Base-by-base conservation (phyloP, 92 coral and sea anemone species). In the Ricordea florida region DNA sequence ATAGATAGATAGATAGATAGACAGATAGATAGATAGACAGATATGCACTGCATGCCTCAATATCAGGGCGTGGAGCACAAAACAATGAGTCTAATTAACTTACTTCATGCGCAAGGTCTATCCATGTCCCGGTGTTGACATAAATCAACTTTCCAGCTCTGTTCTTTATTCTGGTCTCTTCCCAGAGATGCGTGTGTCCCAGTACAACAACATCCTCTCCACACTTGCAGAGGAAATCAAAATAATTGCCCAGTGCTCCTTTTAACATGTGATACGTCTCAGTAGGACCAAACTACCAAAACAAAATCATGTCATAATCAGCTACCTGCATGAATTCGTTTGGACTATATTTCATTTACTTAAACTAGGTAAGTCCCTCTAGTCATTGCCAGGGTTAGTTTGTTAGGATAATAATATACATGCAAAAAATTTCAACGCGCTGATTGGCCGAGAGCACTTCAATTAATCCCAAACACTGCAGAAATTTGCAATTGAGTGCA, bases 231-330 rank as follows among this genome's bases (percentile, higher is more conserved):
- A 74, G 40, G 24, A 74, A 74, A 35, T 59, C 80, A 10, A 31
- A 59, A 44, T 43, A 74, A 33, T 46, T 34, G 18, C 80, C 80
- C 16, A 74, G 10, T 2, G 80, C 9, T 3, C 69, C 80, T 50
- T 29, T 58, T 21, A 74, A 36, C 15, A 74, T 21, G 41, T 46
- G 44, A 50, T 18, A 74, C 0, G 80, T 74, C 1, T 49, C 51
- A 21, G 59, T 74, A 14, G 80, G 50, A 25, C 80, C 80, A 45
- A 74, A 74, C 80, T 74, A 28, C n/a, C n/a, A n/a, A n/a, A n/a
- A n/a, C n/a, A n/a, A n/a, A n/a, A n/a, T n/a, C n/a, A n/a, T n/a
- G n/a, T n/a, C n/a, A n/a, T n/a, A n/a, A n/a, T n/a, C n/a, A n/a
- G n/a, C n/a, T n/a, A n/a, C n/a, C n/a, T n/a, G n/a, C n/a, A n/a